Evolutionary conservation across 2,888 invertebrate genomes (phyloP).

Genomic region (Smittia aterrima): DNA sequence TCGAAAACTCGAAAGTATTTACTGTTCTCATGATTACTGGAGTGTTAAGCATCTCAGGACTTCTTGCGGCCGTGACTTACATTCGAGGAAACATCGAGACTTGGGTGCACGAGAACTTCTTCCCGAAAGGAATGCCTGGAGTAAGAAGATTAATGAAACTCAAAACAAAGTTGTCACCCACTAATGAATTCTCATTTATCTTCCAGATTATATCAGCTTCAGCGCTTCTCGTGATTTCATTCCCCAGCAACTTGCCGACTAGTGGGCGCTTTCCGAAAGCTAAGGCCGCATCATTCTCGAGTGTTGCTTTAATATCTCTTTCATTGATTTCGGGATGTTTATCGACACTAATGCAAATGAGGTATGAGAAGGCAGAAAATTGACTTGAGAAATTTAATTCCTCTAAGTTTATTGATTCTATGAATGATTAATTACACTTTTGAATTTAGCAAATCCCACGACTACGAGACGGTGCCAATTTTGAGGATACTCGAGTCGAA

Average conservation of each 20-base stretch:
- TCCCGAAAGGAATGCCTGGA: conserved; percentile 52
- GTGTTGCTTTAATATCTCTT: conserved; percentile 48
- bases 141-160: conserved; percentile 47
- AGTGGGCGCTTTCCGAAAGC: conserved; percentile 48
- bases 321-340: conserved; percentile 50
- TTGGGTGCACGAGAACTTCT: conserved; percentile 50
- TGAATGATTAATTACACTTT: no score
- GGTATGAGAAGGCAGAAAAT: conserved; percentile 46
- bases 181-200: neutral
- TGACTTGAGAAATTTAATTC: no score
- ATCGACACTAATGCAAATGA: conserved; percentile 51
- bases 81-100: conserved; percentile 49
- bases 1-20: conserved; percentile 56
- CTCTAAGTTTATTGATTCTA: neutral
- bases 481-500: conserved; percentile 58
- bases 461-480: conserved; percentile 52
- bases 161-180: neutral
- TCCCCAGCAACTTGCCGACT: conserved; percentile 49
- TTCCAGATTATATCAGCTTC: conserved; percentile 49
- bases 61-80: conserved; percentile 51
- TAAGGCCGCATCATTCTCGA: conserved; percentile 46
- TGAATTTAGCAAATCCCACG: conserved; percentile 47
- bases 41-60: conserved; percentile 51
- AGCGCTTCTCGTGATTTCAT: conserved; percentile 50
- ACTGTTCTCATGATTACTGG: conserved; percentile 52